Conservation (phyloP, 30 jellyfish, hydroid and myxozoan genomes). For the Turritopsis dohrnii region DNA sequence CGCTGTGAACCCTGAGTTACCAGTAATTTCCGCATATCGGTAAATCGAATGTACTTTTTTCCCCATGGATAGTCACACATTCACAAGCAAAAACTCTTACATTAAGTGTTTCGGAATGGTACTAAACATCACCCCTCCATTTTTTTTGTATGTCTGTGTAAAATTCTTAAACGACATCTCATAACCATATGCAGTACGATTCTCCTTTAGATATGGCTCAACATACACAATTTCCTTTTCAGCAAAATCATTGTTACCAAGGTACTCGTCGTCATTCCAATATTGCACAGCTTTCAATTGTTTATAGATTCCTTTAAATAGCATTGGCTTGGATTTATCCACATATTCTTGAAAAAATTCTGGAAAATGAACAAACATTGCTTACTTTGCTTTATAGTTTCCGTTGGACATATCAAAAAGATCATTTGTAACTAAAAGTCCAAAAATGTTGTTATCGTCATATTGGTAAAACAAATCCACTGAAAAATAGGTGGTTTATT, state of each 20-base stretch:
- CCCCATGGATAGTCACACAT: too few species aligned
- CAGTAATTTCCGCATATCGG: too few species aligned
- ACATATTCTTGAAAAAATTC: conserved; percentile 13
- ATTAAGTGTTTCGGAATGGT: not conserved
- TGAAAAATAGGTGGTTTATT: too few species aligned
- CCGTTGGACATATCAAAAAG: too few species aligned
- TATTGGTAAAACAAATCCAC: too few species aligned
- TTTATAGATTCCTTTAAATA: conserved; percentile 8
- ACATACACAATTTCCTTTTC: not conserved
- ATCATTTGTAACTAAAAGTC: too few species aligned
- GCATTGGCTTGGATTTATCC: conserved; percentile 21
- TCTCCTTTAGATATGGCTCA: conserved; percentile 16
- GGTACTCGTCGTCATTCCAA: conserved; percentile 9
- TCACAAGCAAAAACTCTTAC: conserved; percentile 17
- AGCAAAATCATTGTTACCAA: not conserved
- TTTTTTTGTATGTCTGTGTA: not conserved
- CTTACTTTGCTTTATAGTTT: not conserved
- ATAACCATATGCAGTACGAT: not conserved
- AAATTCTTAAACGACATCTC: not conserved
- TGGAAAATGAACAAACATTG: not conserved
- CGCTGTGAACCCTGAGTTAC: too few species aligned
- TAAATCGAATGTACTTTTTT: too few species aligned
- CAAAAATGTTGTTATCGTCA: too few species aligned
- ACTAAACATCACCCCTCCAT: not conserved
- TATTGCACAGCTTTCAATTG: not conserved